Percentiles rank a stretch among this genome's conserved stretches.
These are phyloP conservation scores for Falco biarmicus DNA, from an alignment of 2,797 vertebrate genomes.

Conservation along the genomic window DNA sequence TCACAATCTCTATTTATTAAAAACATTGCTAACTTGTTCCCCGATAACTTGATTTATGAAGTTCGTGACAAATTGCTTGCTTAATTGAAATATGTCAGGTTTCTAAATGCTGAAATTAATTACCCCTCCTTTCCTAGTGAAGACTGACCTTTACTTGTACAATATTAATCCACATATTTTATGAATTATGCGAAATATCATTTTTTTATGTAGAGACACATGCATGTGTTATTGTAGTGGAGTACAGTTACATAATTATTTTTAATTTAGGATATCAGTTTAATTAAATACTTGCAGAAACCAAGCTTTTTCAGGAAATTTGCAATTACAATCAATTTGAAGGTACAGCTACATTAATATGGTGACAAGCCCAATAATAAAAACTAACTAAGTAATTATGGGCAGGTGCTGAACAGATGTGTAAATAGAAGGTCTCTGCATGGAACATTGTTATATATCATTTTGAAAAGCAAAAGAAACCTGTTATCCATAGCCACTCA, in stretches of 20 bases:
- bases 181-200: constrained; percentile 51
- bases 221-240: constrained; percentile 76
- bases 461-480: constrained; percentile 54
- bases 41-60: constrained; percentile 44
- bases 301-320: constrained; percentile 81
- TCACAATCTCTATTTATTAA: constrained; percentile 34
- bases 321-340: constrained; percentile 84
- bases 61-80: constrained; percentile 56
- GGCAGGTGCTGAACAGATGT: constrained; percentile 76
- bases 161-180: constrained; percentile 74
- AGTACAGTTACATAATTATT: constrained; percentile 84
- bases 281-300: constrained; percentile 84
- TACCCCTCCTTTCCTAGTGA: constrained; percentile 68
- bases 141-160: constrained; percentile 70
- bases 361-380: constrained; percentile 77
- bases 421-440: constrained; percentile 56
- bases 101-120: constrained; percentile 59
- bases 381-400: constrained; percentile 70
- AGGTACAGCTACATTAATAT: constrained; percentile 78
- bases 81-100: constrained; percentile 66
- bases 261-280: constrained; percentile 82
- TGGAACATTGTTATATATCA: constrained; percentile 70
- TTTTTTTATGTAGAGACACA: constrained; percentile 74
- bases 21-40: constrained; percentile 16
- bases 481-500: constrained; percentile 45